Evolutionary conservation across 2,113 vertebrate species (phyloP).

Genomic region (Urocynchramus pylzowi): DNA sequence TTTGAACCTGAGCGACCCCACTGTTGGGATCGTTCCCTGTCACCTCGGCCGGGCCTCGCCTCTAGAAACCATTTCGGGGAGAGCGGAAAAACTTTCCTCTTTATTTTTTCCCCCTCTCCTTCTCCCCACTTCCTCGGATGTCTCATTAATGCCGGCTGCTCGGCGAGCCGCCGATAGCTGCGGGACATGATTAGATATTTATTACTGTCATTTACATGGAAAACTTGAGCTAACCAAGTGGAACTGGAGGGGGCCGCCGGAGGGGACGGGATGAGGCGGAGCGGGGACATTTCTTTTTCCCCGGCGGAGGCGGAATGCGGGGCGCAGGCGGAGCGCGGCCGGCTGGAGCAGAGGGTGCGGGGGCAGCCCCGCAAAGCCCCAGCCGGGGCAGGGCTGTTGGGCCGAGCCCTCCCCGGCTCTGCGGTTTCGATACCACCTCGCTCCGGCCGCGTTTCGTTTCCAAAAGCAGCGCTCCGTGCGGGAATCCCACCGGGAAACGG

Average conservation of each 20-base stretch:
- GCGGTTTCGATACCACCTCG: neutral
- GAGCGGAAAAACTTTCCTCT: neutral
- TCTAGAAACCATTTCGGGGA: neutral
- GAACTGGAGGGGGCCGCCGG: constrained; percentile 63
- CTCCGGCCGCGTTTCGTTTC: neutral
- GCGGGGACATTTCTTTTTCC: neutral
- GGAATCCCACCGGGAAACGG: neutral
- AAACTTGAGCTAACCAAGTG: constrained; percentile 77
- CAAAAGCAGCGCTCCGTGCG: neutral
- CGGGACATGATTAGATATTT: constrained; percentile 90
- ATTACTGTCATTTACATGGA: constrained; percentile 80
- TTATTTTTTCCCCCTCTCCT: accelerated
- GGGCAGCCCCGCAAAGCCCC: neutral
- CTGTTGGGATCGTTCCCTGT: neutral
- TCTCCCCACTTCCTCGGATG: neutral
- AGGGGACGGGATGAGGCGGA: neutral
- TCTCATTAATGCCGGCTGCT: constrained; percentile 67
- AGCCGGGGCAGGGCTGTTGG: accelerated
- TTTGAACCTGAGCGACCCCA: neutral
- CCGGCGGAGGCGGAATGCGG: neutral
- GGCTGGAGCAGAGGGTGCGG: neutral
- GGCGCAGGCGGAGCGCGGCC: neutral
- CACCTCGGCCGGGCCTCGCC: neutral
- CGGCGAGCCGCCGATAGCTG: constrained; percentile 67
- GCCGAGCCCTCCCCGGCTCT: neutral